Evolutionary conservation across 2,888 invertebrate species (phyloP).

Genomic region (Agrenia bidenticulata): DNA sequence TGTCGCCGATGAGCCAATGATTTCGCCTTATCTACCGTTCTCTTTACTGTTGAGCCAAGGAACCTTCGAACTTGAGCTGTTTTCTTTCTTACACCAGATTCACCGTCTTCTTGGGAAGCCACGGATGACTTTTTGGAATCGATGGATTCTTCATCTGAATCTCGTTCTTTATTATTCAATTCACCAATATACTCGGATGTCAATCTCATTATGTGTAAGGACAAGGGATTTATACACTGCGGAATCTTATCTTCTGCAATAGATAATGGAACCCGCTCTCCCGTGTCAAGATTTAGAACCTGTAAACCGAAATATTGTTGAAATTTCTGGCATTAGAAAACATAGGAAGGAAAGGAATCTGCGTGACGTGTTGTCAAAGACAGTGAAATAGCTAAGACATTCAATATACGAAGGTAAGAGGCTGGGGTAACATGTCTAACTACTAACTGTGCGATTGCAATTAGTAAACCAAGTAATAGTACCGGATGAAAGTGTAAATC

Average conservation of each 20-base stretch:
- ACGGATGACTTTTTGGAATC: conserved; percentile 64
- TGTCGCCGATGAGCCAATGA: conserved; percentile 85
- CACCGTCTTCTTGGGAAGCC: conserved; percentile 60
- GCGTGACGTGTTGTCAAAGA: too few species aligned
- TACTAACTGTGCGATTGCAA: neutral
- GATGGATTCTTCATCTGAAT: conserved; percentile 75
- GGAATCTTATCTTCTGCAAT: conserved; percentile 91
- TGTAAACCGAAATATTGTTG: conserved; percentile 10
- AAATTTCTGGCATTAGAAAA: too few species aligned
- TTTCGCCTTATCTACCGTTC: conserved; percentile 87
- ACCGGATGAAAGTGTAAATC: conserved; percentile 49
- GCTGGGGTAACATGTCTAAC: too few species aligned
- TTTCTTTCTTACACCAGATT: conserved; percentile 58
- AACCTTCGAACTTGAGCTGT: conserved; percentile 57
- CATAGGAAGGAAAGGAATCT: too few species aligned
- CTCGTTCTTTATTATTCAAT: conserved; percentile 64
- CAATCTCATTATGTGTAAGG: conserved; percentile 88
- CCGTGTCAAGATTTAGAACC: conserved; percentile 65
- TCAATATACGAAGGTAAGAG: too few species aligned
- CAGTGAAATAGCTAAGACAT: too few species aligned
- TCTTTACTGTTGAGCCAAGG: conserved; percentile 84
- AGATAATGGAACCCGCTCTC: conserved; percentile 90
- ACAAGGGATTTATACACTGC: conserved; percentile 88
- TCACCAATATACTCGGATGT: conserved; percentile 79
- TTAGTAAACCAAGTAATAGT: conserved; percentile 12